These are phyloP conservation scores for Hyperopisus bebe DNA, from an alignment of 2,113 vertebrate genomes.

Conservation along the genomic window DNA sequence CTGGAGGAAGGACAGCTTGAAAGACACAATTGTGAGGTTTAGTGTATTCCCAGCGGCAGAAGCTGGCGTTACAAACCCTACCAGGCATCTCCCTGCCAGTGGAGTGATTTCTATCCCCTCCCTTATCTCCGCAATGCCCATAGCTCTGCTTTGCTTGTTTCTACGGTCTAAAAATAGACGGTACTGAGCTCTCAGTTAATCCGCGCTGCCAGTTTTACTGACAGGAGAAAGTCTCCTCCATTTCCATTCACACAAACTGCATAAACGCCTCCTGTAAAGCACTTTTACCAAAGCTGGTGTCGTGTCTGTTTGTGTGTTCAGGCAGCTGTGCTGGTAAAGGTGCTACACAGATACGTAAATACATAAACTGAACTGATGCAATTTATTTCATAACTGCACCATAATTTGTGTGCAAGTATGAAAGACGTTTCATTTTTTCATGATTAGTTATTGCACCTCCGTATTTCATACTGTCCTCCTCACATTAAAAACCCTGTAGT, in stretches of 20 bases:
- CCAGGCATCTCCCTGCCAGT: not conserved
- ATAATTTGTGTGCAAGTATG: not conserved
- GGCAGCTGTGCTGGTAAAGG: not conserved
- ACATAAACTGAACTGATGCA: not conserved
- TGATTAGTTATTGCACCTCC: not conserved
- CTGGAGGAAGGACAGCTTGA: not conserved
- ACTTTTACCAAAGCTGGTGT: not conserved
- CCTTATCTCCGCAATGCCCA: not conserved
- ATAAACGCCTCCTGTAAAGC: not conserved
- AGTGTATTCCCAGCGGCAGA: not conserved
- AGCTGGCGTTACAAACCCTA: not conserved
- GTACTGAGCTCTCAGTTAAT: constrained; percentile 21
- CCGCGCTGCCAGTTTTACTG: not conserved
- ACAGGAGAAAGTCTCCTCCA: not conserved
- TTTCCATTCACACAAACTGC: not conserved
- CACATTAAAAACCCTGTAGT: not conserved
- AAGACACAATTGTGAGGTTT: not conserved
- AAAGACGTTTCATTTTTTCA: not conserved
- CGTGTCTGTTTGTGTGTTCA: not conserved
- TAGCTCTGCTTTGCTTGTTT: constrained; percentile 33
- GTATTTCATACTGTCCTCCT: not conserved
- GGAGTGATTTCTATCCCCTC: not conserved
- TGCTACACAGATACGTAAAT: not conserved
- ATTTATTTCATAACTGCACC: not conserved
- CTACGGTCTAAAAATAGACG: constrained; percentile 40